Evolutionary conservation across 2,113 vertebrate genomes (phyloP).

Genomic region (Dolichotis patagonum): DNA sequence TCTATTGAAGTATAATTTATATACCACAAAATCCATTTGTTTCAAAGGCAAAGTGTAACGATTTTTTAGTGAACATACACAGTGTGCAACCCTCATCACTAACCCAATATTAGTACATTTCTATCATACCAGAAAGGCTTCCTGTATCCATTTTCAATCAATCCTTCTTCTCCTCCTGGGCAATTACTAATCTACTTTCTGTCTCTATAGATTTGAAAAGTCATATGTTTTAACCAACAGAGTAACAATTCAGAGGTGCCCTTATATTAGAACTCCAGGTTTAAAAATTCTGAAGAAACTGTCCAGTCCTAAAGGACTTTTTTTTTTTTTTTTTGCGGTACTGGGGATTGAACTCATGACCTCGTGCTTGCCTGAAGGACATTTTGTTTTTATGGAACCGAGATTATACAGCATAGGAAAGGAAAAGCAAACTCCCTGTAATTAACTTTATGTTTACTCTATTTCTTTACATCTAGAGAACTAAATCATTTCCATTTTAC

Average conservation of each 20-base stretch:
- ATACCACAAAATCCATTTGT: background rate
- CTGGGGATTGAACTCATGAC: too few species aligned
- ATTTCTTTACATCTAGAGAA: background rate
- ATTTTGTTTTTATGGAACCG: background rate
- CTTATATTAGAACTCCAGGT: background rate
- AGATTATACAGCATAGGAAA: background rate
- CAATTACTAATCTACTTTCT: constrained; percentile 6
- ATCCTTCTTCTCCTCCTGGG: background rate
- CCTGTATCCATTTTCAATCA: background rate
- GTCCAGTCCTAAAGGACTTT: background rate
- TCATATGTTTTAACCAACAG: background rate
- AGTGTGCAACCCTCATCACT: background rate
- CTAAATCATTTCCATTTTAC: background rate
- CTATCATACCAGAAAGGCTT: background rate
- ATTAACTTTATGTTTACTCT: background rate
- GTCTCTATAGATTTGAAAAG: constrained; percentile 29
- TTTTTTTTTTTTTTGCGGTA: too few species aligned
- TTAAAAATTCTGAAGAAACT: background rate
- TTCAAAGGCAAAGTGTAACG: background rate
- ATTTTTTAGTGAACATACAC: background rate
- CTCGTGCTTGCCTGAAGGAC: too few species aligned
- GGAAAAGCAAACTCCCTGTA: background rate
- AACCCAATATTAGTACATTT: background rate
- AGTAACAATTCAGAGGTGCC: background rate
- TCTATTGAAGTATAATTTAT: background rate